Percentiles rank a stretch among this genome's conserved stretches.
Conservation (phyloP, 1,140 invertebrate species). For the Penaeus chinensis region DNA sequence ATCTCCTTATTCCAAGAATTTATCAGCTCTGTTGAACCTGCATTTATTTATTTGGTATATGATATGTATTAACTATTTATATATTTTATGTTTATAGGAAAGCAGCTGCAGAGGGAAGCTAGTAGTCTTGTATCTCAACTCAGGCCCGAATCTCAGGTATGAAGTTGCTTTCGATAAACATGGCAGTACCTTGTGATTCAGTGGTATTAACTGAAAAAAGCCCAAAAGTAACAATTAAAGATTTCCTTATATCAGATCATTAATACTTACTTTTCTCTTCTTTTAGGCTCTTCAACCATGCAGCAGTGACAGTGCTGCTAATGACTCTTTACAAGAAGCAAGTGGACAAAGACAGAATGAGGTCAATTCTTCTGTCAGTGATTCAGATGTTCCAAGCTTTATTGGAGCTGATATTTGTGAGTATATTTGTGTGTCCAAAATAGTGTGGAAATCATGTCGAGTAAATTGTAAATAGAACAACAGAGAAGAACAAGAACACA, state of each 20-base stretch:
- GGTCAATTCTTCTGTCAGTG: background rate
- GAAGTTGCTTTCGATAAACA: background rate
- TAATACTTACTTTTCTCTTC: too few species aligned
- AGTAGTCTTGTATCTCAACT: background rate
- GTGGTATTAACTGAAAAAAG: too few species aligned
- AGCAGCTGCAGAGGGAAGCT: conserved; percentile 16
- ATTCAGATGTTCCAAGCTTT: conserved; percentile 25
- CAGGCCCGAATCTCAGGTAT: conserved; percentile 27
- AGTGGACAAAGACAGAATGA: background rate
- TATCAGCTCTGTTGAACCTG: too few species aligned
- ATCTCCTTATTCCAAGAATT: too few species aligned
- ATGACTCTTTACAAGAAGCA: background rate
- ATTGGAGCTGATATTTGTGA: conserved; percentile 48
- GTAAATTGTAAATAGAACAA: too few species aligned
- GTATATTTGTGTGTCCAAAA: background rate
- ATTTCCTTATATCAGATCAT: too few species aligned
- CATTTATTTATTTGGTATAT: too few species aligned
- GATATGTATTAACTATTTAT: background rate
- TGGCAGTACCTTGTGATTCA: background rate
- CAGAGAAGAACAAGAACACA: too few species aligned
- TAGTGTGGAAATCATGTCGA: background rate
- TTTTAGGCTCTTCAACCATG: too few species aligned
- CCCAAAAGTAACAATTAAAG: too few species aligned
- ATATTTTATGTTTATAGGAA: background rate
- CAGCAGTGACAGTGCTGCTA: background rate